Evolutionary conservation across 2,888 invertebrate species (phyloP).

Genomic region (Caenorhabditis macrosperma): DNA sequence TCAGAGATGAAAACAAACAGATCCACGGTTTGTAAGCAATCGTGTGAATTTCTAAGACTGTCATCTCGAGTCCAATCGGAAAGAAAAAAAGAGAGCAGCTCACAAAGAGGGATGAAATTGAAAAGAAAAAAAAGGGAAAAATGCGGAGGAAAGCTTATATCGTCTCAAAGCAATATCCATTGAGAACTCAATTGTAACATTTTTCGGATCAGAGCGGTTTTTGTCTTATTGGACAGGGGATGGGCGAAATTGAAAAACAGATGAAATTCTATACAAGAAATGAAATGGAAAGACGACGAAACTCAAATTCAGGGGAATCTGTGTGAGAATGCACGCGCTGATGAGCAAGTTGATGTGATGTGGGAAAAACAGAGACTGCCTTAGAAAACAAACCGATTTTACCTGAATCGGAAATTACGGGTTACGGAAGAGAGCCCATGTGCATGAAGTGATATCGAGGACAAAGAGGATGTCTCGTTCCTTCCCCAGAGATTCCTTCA

Average conservation of each 20-base stretch:
- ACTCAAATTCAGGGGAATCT: neutral
- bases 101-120: neutral
- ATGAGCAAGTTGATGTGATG: constrained; percentile 5
- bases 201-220: no score
- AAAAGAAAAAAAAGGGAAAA: neutral
- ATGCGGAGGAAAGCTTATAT: neutral
- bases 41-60: constrained; percentile 48
- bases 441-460: neutral
- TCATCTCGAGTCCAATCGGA: constrained; percentile 9
- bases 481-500: neutral
- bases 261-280: neutral
- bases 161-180: neutral
- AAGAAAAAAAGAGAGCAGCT: constrained; percentile 9
- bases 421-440: neutral
- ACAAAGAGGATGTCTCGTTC: neutral
- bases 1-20: constrained; percentile 58
- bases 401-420: constrained; percentile 4
- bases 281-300: neutral
- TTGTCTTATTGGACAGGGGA: no score
- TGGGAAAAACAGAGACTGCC: neutral
- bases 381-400: neutral
- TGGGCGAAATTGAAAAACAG: neutral
- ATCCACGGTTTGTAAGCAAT: constrained; percentile 49
- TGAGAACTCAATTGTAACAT: neutral
- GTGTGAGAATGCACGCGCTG: neutral